phyloP scores from a whole-genome alignment of 1,140 invertebrate genomes.

The Pristionchus pacificus region DNA sequence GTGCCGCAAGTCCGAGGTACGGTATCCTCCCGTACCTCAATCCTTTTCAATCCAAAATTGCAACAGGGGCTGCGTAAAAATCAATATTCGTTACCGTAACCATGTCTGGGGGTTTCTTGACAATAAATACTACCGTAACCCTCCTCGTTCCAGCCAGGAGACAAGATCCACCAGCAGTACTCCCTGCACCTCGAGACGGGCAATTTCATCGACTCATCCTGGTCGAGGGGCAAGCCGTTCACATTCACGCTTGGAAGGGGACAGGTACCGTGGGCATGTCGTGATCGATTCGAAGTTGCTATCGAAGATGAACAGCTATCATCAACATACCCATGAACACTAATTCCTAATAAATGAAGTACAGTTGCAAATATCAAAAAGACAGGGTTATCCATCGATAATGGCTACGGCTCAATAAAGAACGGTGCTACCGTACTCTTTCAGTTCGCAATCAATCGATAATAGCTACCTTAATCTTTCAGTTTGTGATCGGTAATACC shows the following conservation, averaged over 20 bases:
- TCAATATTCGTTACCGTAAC: too few relatives aligned
- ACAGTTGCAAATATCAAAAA: slow-evolving; percentile 1
- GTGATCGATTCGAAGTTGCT: neutral
- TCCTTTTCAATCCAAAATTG: too few relatives aligned
- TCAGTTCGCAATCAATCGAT: neutral
- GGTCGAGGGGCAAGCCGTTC: slow-evolving; percentile 61
- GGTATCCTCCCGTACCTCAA: too few relatives aligned
- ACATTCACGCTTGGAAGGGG: slow-evolving; percentile 61
- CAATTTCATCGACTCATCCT: slow-evolving; percentile 62
- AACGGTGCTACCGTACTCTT: neutral
- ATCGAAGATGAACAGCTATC: too few relatives aligned
- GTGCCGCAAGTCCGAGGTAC: slow-evolving; percentile 30
- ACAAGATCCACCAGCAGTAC: slow-evolving; percentile 53
- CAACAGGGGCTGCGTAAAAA: too few relatives aligned
- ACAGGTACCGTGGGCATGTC: slow-evolving; percentile 59
- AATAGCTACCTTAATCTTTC: slow-evolving; percentile 21
- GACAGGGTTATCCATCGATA: neutral
- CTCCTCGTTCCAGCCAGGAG: slow-evolving; percentile 23
- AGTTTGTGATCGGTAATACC: slow-evolving; percentile 7
- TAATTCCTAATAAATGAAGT: neutral
- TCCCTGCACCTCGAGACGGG: slow-evolving; percentile 59
- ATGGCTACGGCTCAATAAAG: too few relatives aligned
- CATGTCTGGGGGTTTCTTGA: too few relatives aligned
- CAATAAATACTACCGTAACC: too few relatives aligned
- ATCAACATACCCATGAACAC: slow-evolving; percentile 39